Percentiles rank a stretch among this genome's conserved stretches.
These are phyloP conservation scores for Cairina moschata DNA, from an alignment of 2,113 vertebrate genomes.

Conservation along the genomic window DNA sequence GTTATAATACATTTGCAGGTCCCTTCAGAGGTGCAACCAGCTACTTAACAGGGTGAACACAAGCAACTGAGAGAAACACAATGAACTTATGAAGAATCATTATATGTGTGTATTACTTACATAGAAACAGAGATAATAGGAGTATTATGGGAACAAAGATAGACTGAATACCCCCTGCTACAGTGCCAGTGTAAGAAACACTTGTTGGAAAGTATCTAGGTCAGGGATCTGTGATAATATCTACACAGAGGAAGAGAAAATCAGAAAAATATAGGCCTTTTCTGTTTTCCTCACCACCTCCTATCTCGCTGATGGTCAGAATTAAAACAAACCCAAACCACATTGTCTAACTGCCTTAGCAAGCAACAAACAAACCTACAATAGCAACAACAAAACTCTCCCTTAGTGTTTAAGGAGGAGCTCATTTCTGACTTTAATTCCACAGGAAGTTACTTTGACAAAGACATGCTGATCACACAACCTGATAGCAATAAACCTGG, in stretches of 20 bases:
- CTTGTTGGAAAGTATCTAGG: not conserved
- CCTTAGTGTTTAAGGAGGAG: not conserved
- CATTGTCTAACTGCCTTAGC: not conserved
- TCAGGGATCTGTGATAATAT: not conserved
- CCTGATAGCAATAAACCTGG: not conserved
- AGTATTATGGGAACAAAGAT: not conserved
- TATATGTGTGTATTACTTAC: not conserved
- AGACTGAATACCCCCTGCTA: not conserved
- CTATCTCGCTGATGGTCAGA: not conserved
- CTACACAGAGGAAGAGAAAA: not conserved
- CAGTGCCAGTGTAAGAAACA: not conserved
- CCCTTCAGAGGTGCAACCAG: not conserved
- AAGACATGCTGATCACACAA: not conserved
- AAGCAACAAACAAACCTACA: not conserved
- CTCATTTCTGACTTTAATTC: not conserved
- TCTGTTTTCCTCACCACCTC: not conserved
- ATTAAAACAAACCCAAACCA: not conserved
- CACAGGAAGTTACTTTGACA: not conserved
- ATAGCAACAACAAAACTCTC: no score
- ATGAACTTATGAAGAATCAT: not conserved
- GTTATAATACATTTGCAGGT: not conserved
- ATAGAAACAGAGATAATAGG: not conserved
- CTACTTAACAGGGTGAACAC: not conserved
- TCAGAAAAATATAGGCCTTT: not conserved
- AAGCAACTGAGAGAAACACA: not conserved